Base-by-base conservation (phyloP, 2,113 vertebrate genomes). In the Rousettus leschenaultii region DNA sequence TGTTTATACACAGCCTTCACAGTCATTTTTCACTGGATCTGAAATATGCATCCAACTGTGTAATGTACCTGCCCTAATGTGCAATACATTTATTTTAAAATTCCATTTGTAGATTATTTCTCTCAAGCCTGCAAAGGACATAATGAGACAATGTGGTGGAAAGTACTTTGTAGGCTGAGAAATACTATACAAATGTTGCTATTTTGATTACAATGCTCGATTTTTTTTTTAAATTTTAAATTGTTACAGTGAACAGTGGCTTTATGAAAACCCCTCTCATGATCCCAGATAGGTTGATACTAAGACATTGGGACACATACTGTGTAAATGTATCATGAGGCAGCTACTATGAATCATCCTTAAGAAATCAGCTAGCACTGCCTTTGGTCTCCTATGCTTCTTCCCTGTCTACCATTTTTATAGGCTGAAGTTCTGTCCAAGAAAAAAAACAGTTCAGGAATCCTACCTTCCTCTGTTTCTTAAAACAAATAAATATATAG, bases 61-160 rank as follows among this genome's bases (percentile, higher is more conserved):
- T 80, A 90, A 95, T 90, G 53, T 91, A 88, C 91, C 91, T 95
- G 77, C 38, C 66, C 82, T 97, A 83, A 96, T 78, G 82, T 48
- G 24, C 53, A 90, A 53, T 38, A n/a, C 71, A 30, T 73, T 92
- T 61, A 33, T 91, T 95, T 94, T 96, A 45, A 96, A 97, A 94
- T 82, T 71, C 66, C 96, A 92, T 94, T 96, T 96, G 73, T 86
- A 88, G 85, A 91, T 95, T 57, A 77, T 89, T 96, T 97, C 77
- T 96, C 71, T 95, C 82, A 61, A 90, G 38, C 61, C 88, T 91
- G 48, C 88, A 93, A 95, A 88, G 91, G 55, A 82, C 33, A 59
- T 96, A 96, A 96, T 93, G 94, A 94, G 71, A 96, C 86, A 96
- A 97, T 92, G 85, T 80, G 28, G 33, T 88, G 3, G 66, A 93